A percentile compares a stretch with the other conserved stretches of the same genome.
Evolutionary conservation across 2,113 vertebrate genomes (phyloP).

Genomic region (Nipponia nippon): DNA sequence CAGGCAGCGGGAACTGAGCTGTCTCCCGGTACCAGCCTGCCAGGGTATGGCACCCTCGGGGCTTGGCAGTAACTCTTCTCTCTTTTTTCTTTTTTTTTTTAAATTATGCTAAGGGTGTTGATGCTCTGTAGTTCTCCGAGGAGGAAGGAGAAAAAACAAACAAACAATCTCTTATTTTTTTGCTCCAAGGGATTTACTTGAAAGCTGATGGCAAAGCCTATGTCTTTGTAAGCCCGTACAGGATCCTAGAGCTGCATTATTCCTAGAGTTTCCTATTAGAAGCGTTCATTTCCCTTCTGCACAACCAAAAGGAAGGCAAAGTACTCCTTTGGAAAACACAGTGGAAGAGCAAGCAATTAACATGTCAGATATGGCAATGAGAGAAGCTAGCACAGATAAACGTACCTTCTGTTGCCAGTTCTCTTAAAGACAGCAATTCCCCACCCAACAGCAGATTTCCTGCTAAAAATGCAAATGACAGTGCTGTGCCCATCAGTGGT

Average conservation of each 20-base stretch:
- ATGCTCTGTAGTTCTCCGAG: not conserved
- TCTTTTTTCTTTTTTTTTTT: not conserved
- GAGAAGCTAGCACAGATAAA: not conserved
- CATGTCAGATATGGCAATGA: accelerated
- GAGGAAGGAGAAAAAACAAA: not conserved
- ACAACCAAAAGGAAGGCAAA: not conserved
- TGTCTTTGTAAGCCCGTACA: not conserved
- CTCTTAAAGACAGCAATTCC: not conserved
- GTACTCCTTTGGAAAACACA: not conserved
- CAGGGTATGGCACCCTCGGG: accelerated
- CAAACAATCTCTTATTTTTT: not conserved
- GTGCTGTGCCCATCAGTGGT: not conserved
- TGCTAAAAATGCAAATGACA: not conserved
- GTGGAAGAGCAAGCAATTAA: not conserved
- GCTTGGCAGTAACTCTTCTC: not conserved
- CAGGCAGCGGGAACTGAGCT: accelerated
- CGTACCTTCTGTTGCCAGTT: not conserved
- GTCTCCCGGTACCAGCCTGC: too few species aligned
- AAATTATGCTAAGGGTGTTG: not conserved
- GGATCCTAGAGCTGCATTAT: not conserved
- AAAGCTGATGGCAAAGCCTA: not conserved
- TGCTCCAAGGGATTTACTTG: not conserved
- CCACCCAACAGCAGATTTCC: not conserved
- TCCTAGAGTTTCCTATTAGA: not conserved
- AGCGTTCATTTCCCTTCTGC: not conserved